Base-by-base conservation (phyloP, 2,113 vertebrate genomes). In the Ciconia maguari region DNA sequence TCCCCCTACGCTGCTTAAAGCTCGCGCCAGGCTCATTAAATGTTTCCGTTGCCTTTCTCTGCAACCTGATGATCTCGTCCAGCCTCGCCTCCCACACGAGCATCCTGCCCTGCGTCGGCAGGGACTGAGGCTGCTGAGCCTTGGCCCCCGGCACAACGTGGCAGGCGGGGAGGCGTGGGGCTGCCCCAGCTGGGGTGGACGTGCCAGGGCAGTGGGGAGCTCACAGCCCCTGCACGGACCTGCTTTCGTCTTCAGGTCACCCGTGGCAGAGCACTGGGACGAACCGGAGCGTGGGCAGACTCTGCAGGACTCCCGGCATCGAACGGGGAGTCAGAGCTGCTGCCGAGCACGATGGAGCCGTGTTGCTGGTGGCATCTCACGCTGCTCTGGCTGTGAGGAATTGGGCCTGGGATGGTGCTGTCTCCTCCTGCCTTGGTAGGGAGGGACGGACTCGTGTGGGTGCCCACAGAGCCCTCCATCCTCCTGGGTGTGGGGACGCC, bases 321-420 rank as follows among this genome's bases (percentile, higher is more conserved):
- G 3, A 36, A 8, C 0, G 18, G 26, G 51, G 27, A 22, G 13
- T 9, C 1, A 3, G 41, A 55, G 55, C 25, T 20, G 24, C 68
- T 21, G 65, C 55, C 13, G n/a, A 41, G 51, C 6, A 1, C 0
- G n/a, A 15, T 12, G 48, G 60, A 13, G 6, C 12, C 2, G 2
- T 16, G 3, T 20, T 9, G 62, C 27, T 54, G 61, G 32, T 25
- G 70, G 61, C 54, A 41, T 13, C 54, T 46, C 1, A 1, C 1
- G 8, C 22, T 16, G 34, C 70, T 34, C 62, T 29, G 38, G 27
- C 41, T 9, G 3, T 30, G 34, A 25, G 62, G 38, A 46, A 16
- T 7, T 9, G 27, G 41, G 11, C 16, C 24, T 52, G 38, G 55
- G 48, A 38, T 29, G 46, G 12, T 13, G 32, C 44, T 0, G 0